Conservation (phyloP, 2,113 vertebrate species). For the Tauraco erythrolophus region DNA sequence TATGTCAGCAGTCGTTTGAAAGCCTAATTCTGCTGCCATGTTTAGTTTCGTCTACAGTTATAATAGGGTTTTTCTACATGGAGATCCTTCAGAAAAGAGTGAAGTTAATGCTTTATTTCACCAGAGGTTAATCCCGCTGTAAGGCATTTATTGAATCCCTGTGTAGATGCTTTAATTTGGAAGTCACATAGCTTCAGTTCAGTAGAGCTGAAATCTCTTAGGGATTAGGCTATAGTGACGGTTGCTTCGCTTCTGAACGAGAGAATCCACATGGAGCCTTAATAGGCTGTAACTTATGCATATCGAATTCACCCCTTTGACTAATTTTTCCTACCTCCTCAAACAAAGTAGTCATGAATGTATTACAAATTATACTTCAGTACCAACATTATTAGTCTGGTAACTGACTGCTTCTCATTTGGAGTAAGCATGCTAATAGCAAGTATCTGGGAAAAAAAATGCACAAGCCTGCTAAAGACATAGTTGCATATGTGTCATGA, state of each 20-base stretch:
- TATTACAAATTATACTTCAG: background rate
- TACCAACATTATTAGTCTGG: background rate
- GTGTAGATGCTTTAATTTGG: background rate
- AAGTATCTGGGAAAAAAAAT: background rate
- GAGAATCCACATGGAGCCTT: background rate
- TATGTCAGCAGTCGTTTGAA: background rate
- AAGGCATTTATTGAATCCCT: background rate
- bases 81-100: background rate
- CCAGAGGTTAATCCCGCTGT: background rate
- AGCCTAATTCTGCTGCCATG: background rate
- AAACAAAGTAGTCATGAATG: background rate
- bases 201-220: background rate
- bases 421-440: background rate
- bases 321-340: background rate
- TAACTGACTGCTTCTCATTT: background rate
- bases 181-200: background rate
- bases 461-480: background rate
- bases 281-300: background rate
- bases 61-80: background rate
- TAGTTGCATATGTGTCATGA: background rate
- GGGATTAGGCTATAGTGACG: background rate
- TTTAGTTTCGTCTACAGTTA: background rate
- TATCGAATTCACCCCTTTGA: background rate
- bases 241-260: background rate
- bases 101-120: background rate